Evolutionary conservation across 1,140 invertebrate species (phyloP), one percentile per base, ranked within the genome.

Genomic region (Anastatus disparis): DNA sequence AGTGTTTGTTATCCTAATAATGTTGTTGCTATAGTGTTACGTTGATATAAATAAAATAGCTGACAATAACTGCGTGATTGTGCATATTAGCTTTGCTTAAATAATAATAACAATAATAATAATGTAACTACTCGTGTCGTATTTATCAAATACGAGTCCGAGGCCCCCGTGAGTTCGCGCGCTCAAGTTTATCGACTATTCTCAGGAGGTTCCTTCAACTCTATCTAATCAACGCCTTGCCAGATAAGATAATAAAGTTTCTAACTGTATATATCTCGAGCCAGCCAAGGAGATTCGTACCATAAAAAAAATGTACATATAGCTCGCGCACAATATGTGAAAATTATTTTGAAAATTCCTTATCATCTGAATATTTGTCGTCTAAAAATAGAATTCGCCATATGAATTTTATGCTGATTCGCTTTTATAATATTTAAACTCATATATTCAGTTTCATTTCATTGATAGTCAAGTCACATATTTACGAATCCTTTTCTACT

Each of bases 171-270:
- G n/a, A n/a, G n/a, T n/a, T 38, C 27, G 59, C 4, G 2, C 13
- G 40, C 20, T 40, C 38, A 29, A 55, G 26, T 31, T 67, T 66
- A 58, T 58, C 56, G 42, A 69, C 42, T 29, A 20, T 58, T 69
- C n/a, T 59, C 24, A 24, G 20, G 42, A 50, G 29, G 27, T 68
- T 59, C 46, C 46, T 52, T 59, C 31, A 8, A 20, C n/a, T 29
- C 46, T 61, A 72, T 72, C 70, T 72, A 65, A 72, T 72, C 70
- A 59, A 52, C n/a, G 44, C 13, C 44, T 52, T 66, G 1, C 15
- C 3, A 50, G 69, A 71, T 56, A 64, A 71, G 52, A 62, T 55
- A 35, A 12, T 26, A 4, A 13, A 12, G 24, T 15, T 20, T 8
- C 26, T 15, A 17, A 44, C 35, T 10, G n/a, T 46, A n/a, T 31